phyloP scores from a whole-genome alignment of 2,888 invertebrate species.

The Chesias legatella region DNA sequence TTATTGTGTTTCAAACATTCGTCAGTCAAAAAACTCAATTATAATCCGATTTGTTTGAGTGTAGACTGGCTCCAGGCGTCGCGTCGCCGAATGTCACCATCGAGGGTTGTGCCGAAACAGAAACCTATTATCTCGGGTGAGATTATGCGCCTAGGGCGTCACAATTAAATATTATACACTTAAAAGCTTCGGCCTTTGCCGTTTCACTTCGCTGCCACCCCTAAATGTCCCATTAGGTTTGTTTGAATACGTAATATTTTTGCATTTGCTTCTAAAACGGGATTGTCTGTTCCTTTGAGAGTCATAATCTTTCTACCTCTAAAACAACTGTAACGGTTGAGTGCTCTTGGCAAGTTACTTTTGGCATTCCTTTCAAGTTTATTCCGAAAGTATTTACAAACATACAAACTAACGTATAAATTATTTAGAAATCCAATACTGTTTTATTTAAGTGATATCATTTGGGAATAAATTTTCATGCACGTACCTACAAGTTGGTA shows the following conservation, averaged over 20 bases:
- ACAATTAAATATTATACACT: conserved; percentile 82
- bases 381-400: not conserved
- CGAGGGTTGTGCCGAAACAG: conserved; percentile 78
- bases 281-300: conserved; percentile 79
- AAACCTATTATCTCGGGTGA: conserved; percentile 81
- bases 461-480: conserved; percentile 33
- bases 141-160: conserved; percentile 81
- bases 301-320: conserved; percentile 79
- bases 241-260: conserved; percentile 81
- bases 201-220: conserved; percentile 80
- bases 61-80: conserved; percentile 66
- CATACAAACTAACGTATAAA: not conserved
- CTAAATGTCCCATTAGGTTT: conserved; percentile 81
- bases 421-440: not conserved
- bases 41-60: conserved; percentile 77
- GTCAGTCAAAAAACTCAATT: conserved; percentile 69
- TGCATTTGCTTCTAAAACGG: conserved; percentile 78
- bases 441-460: conserved; percentile 20
- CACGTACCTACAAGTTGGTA: conserved; percentile 38
- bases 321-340: conserved; percentile 76
- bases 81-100: conserved; percentile 73
- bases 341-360: conserved; percentile 41
- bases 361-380: no score
- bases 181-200: conserved; percentile 81
- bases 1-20: conserved; percentile 45